These are phyloP conservation scores for Ophioninae sp. DNA, from an alignment of 2,888 invertebrate genomes.

Conservation along the genomic window DNA sequence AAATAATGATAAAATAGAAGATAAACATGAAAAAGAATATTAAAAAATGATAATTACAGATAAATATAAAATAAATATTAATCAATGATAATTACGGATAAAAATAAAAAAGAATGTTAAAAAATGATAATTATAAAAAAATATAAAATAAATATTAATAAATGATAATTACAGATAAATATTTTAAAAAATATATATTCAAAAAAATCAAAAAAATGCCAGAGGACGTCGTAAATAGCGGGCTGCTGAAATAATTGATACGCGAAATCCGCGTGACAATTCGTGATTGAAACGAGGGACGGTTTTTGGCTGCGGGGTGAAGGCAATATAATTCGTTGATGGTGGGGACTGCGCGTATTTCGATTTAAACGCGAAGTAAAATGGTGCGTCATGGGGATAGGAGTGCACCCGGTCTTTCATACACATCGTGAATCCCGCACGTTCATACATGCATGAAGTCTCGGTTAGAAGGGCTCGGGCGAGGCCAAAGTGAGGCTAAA, in stretches of 20 bases:
- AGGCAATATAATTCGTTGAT: conserved; percentile 50
- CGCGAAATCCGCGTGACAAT: neutral
- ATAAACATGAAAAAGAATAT: no score
- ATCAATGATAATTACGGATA: no score
- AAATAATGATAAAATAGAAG: no score
- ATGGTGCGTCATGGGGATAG: conserved; percentile 35
- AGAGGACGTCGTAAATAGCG: neutral
- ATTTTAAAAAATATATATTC: no score
- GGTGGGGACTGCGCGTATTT: conserved; percentile 21
- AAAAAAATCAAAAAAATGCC: no score
- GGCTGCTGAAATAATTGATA: neutral
- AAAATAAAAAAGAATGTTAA: no score
- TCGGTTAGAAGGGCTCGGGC: conserved; percentile 18
- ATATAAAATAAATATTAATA: no score
- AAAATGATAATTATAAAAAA: no score
- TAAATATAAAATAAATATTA: no score
- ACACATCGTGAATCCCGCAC: neutral
- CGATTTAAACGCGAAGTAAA: conserved; percentile 42
- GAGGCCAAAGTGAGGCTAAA: conserved; percentile 54
- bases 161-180: no score
- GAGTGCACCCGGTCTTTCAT: conserved; percentile 28
- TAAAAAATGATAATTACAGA: no score
- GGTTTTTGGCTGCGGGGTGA: conserved; percentile 16
- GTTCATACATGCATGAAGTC: neutral
- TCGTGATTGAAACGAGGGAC: conserved; percentile 6